phyloP scores from a whole-genome alignment of 2,113 vertebrate genomes.

The Galeopterus variegatus region DNA sequence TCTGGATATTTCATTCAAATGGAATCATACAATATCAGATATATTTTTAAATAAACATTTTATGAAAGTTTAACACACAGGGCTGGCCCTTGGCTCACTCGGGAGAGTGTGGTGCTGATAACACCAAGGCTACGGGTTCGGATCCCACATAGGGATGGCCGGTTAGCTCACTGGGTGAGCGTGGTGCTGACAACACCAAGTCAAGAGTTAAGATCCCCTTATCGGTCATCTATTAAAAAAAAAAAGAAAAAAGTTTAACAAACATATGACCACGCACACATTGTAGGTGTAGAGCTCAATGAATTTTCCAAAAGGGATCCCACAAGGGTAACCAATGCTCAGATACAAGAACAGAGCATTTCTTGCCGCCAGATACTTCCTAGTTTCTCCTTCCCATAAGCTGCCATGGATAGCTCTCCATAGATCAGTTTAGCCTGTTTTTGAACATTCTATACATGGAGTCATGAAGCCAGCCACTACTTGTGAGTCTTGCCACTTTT shows the following conservation, averaged over 20 bases:
- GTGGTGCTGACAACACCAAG: too few relatives aligned
- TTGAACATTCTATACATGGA: background rate
- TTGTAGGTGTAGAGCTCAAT: accelerated
- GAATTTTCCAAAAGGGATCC: background rate
- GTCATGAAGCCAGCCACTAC: background rate
- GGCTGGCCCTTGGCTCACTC: too few relatives aligned
- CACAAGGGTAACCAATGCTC: background rate
- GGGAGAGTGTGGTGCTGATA: too few relatives aligned
- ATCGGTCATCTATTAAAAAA: too few relatives aligned
- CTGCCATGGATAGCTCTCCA: background rate
- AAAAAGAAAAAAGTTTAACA: too few relatives aligned
- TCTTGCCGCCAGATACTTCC: background rate
- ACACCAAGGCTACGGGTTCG: too few relatives aligned
- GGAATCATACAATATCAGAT: background rate
- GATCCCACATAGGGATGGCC: too few relatives aligned
- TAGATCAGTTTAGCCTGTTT: background rate
- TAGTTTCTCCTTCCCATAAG: background rate
- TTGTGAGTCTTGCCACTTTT: background rate
- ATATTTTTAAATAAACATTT: background rate
- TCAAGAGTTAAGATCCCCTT: too few relatives aligned
- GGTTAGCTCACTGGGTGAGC: too few relatives aligned
- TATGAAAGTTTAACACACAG: background rate
- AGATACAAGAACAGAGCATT: background rate
- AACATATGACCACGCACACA: too few relatives aligned
- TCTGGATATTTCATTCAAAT: background rate